Evolutionary conservation across 2,113 vertebrate genomes (phyloP).

Genomic region (Peucedramus taeniatus): DNA sequence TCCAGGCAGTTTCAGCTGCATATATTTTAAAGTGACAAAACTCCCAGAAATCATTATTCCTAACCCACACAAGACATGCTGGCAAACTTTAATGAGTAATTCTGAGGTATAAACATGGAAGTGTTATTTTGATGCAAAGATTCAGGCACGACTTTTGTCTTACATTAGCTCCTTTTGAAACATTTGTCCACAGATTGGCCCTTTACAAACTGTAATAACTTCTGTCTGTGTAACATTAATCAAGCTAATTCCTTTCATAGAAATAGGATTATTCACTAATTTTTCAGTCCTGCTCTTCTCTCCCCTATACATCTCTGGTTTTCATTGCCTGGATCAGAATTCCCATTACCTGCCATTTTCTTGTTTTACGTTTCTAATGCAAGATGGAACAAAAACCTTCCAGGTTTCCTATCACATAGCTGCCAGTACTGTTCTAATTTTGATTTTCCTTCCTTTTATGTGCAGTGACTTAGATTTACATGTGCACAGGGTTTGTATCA

Average conservation of each 20-base stretch:
- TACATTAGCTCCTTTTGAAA: neutral
- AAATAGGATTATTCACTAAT: neutral
- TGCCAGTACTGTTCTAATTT: neutral
- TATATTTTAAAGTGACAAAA: neutral
- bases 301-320: neutral
- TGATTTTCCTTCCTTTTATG: conserved; percentile 11
- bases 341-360: neutral
- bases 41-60: neutral
- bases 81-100: neutral
- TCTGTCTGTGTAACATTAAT: neutral
- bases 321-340: neutral
- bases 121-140: neutral
- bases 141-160: neutral
- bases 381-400: neutral
- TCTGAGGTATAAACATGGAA: neutral
- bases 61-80: neutral
- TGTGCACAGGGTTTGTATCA: neutral
- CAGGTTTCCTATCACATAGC: neutral
- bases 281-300: neutral
- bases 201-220: neutral
- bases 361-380: neutral
- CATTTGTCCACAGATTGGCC: neutral
- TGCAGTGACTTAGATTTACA: neutral
- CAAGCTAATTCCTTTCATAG: neutral
- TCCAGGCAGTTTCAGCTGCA: neutral